Percentiles rank a stretch among this genome's conserved stretches.
Conservation (phyloP, 2,888 invertebrate genomes). For the Torymus tubicola region DNA sequence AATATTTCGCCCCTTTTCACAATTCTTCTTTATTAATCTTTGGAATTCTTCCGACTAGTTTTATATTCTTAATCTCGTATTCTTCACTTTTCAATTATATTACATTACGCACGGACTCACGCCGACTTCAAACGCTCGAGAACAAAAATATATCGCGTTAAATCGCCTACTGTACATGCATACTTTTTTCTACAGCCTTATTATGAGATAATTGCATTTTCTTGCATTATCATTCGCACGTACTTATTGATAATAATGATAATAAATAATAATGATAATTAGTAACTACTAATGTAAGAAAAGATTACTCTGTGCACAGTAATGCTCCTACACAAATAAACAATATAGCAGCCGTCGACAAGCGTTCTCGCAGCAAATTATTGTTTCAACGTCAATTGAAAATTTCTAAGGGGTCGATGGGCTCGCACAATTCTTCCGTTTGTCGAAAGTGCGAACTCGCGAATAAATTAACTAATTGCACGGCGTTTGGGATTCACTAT, state of each 20-base stretch:
- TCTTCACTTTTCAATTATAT: constrained; percentile 27
- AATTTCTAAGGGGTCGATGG: constrained; percentile 11
- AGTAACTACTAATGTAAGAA: constrained; percentile 27
- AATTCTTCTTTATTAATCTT: constrained; percentile 18
- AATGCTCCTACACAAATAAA: constrained; percentile 10
- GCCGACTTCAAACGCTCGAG: constrained; percentile 38
- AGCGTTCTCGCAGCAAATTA: constrained; percentile 26
- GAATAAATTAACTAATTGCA: constrained; percentile 48
- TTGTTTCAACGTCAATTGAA: constrained; percentile 11
- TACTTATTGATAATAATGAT: constrained; percentile 7
- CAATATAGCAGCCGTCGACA: constrained; percentile 26
- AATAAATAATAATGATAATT: constrained; percentile 8
- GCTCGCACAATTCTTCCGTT: not conserved
- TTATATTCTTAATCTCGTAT: constrained; percentile 35
- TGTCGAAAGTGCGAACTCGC: not conserved
- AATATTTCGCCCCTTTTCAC: constrained; percentile 40
- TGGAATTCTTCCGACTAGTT: constrained; percentile 49
- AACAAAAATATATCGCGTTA: constrained; percentile 58
- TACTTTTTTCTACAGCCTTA: constrained; percentile 64
- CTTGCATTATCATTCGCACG: constrained; percentile 53
- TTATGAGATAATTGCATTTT: constrained; percentile 53
- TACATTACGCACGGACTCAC: constrained; percentile 20
- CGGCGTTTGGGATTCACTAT: constrained; percentile 17
- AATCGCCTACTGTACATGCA: constrained; percentile 67
- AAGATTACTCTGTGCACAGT: constrained; percentile 3